Conservation (phyloP, 1,140 invertebrate genomes). For the Aphaenogaster ashmeadi region DNA sequence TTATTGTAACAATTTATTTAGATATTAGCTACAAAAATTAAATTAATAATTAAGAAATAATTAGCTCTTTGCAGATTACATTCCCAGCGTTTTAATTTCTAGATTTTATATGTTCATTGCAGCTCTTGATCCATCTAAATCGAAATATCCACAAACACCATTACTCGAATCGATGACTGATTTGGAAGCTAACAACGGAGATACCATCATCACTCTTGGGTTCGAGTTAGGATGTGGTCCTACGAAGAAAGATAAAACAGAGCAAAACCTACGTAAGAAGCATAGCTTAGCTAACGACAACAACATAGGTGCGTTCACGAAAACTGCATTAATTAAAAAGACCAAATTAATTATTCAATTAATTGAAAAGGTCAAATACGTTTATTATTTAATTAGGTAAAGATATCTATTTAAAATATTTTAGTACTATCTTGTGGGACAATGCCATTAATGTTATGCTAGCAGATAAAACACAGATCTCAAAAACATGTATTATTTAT, state of each 20-base stretch:
- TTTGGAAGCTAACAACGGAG: conserved; percentile 72
- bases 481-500: not conserved
- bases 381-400: conserved; percentile 14
- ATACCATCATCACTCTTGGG: conserved; percentile 79
- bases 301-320: conserved; percentile 68
- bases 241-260: conserved; percentile 81
- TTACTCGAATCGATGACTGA: conserved; percentile 78
- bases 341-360: not conserved
- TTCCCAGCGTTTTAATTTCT: conserved; percentile 7
- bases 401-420: conserved; percentile 5
- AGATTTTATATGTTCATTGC: not conserved
- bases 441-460: not conserved
- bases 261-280: conserved; percentile 79
- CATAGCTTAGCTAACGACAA: conserved; percentile 78
- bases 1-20: conserved; percentile 3
- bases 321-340: not conserved
- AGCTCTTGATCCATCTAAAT: conserved; percentile 75
- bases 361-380: not conserved
- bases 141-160: conserved; percentile 71
- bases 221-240: conserved; percentile 72
- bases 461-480: not conserved
- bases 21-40: not conserved
- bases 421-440: not conserved
- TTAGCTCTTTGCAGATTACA: not conserved
- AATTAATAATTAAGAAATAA: not conserved